Evolutionary conservation across 2,113 vertebrate genomes (phyloP), one percentile per base, ranked within the genome.

Genomic region (Tauraco erythrolophus): DNA sequence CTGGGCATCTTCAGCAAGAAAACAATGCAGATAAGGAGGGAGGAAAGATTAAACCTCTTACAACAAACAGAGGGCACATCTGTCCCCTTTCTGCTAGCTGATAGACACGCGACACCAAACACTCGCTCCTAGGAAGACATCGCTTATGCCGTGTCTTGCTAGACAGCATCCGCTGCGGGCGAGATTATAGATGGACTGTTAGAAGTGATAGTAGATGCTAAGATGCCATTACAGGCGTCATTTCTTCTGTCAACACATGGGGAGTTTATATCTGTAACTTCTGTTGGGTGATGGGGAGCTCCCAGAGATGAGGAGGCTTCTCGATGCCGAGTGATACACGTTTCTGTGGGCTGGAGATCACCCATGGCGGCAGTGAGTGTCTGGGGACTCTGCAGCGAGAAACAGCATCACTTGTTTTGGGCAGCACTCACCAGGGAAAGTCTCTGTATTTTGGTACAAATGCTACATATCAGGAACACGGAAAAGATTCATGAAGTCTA

Each of bases 301-400:
- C 54, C 58, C 31, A 61, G 85, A 14, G 43, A 24, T 1, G 5
- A 61, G 57, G 30, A 87, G 35, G 25, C 39, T 37, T 54, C 88
- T 65, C 1, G 0, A 33, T 70, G 89, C 46, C 84, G 50, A 58
- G 72, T 3, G 13, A 54, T 9, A 10, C 25, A 10, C 1, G 0
- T n/a, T 65, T 68, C 93, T 3, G 21, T 53, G 77, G 89, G 84
- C 72, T 91, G 60, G n/a, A 91, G 72, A 81, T 15, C 89, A 80
- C 45, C 80, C 64, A 14, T 1, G 30, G 69, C 9, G 3, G 56
- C 72, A 46, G 27, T 1, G 28, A 50, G 19, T 21, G 56, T 24
- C 76, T 33, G 25, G 76, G 80, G 46, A 84, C 66, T 48, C 71
- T 8, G 43, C 46, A 43, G 71, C 5, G 4, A 79, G 64, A 50